Conservation (phyloP, 2,888 invertebrate genomes). For the Sarcophaga caerulescens region DNA sequence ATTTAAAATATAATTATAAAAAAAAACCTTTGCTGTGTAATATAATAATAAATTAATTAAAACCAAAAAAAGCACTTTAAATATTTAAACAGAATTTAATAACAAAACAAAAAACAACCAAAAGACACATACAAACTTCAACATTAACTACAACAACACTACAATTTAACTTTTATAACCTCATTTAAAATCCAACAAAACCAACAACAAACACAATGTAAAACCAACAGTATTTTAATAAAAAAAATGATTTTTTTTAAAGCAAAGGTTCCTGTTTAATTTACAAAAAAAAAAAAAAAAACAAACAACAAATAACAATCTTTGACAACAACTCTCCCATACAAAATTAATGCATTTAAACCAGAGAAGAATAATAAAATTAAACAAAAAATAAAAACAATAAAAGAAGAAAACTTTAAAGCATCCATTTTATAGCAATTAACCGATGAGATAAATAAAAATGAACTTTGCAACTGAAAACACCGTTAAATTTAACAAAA, state of each 20-base stretch:
- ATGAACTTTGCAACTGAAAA: conserved; percentile 67
- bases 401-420: conserved; percentile 61
- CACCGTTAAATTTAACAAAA: conserved; percentile 69
- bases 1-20: neutral
- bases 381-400: conserved; percentile 13
- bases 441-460: conserved; percentile 57
- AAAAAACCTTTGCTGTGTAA: conserved; percentile 61
- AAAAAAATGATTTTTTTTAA: conserved; percentile 31
- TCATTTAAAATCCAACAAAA: conserved; percentile 44
- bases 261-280: conserved; percentile 66
- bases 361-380: conserved; percentile 35
- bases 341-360: conserved; percentile 66
- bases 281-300: conserved; percentile 31
- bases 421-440: conserved; percentile 72
- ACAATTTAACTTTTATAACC: conserved; percentile 60
- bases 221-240: conserved; percentile 63
- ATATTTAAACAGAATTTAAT: conserved; percentile 31
- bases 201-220: conserved; percentile 23
- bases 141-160: conserved; percentile 31
- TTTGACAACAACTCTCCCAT: conserved; percentile 62
- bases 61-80: conserved; percentile 52
- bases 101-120: conserved; percentile 9
- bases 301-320: conserved; percentile 60
- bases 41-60: conserved; percentile 53
- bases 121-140: neutral